Evolutionary conservation across 2,113 vertebrate genomes (phyloP).

Genomic region (zebrafish (Danio rerio)): DNA sequence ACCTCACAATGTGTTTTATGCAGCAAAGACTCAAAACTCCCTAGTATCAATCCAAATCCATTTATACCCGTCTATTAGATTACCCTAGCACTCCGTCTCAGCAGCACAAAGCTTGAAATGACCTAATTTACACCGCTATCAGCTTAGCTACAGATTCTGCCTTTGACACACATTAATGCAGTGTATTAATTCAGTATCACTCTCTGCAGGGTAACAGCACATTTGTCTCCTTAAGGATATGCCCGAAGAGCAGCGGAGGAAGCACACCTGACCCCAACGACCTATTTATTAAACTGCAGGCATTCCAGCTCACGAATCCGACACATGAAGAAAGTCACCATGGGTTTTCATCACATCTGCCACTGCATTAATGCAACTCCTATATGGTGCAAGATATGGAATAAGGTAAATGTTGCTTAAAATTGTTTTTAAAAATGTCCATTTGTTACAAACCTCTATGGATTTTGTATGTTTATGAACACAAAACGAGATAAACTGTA

Average conservation of each 20-base stretch:
- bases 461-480: too few relatives aligned
- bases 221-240: constrained; percentile 5
- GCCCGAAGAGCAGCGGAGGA: constrained; percentile 21
- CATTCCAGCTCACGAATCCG: constrained; percentile 32
- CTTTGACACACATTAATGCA: constrained; percentile 49
- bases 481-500: too few relatives aligned
- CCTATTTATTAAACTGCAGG: constrained; percentile 45
- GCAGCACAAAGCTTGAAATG: constrained; percentile 15
- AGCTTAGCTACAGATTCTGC: constrained; percentile 31
- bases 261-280: constrained; percentile 40
- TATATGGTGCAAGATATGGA: constrained; percentile 13
- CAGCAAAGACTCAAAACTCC: neutral
- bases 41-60: constrained; percentile 37
- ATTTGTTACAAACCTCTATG: too few relatives aligned
- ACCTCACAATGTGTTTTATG: constrained; percentile 4
- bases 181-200: constrained; percentile 42
- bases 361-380: constrained; percentile 28
- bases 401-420: neutral
- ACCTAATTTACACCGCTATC: constrained; percentile 26
- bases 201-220: constrained; percentile 19
- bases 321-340: constrained; percentile 37
- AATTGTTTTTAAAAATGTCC: too few relatives aligned
- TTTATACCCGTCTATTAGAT: constrained; percentile 37
- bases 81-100: constrained; percentile 22
- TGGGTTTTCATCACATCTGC: constrained; percentile 4